phyloP scores from a whole-genome alignment of 2,797 vertebrate species.

The Myiotriccus ornatus region DNA sequence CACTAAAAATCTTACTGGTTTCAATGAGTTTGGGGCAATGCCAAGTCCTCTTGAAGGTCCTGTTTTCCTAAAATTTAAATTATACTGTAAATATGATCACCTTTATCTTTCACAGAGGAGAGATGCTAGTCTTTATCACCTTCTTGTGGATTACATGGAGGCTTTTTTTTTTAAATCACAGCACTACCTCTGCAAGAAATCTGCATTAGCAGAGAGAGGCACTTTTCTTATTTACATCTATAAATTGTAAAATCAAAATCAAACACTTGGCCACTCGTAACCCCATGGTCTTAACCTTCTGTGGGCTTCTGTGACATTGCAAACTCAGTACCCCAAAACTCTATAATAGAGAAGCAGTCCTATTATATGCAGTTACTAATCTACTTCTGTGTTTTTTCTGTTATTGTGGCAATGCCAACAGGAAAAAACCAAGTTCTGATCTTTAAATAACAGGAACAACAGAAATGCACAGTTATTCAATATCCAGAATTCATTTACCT shows the following conservation, averaged over 20 bases:
- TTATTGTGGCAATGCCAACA: not conserved
- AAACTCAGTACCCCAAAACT: not conserved
- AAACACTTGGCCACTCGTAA: fast-evolving
- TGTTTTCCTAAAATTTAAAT: not conserved
- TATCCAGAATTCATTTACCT: not conserved
- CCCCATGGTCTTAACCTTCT: not conserved
- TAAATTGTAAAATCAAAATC: not conserved
- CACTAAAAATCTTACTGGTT: not conserved
- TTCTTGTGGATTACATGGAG: not conserved
- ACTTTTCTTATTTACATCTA: not conserved
- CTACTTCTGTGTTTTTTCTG: not conserved
- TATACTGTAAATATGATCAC: not conserved
- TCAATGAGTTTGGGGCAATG: not conserved
- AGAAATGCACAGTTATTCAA: not conserved
- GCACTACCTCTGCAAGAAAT: not conserved
- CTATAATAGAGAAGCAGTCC: not conserved
- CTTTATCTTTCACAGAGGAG: not conserved
- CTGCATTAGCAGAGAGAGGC: not conserved
- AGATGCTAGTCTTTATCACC: not conserved
- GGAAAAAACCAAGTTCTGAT: not conserved
- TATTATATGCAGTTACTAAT: not conserved
- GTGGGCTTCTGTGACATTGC: not conserved
- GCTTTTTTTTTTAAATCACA: not conserved
- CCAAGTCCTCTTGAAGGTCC: not conserved
- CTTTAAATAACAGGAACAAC: not conserved